Percentiles rank a stretch among this genome's conserved stretches.
phyloP scores from a whole-genome alignment of 1,140 invertebrate genomes.

The Drosophila paulistorum region DNA sequence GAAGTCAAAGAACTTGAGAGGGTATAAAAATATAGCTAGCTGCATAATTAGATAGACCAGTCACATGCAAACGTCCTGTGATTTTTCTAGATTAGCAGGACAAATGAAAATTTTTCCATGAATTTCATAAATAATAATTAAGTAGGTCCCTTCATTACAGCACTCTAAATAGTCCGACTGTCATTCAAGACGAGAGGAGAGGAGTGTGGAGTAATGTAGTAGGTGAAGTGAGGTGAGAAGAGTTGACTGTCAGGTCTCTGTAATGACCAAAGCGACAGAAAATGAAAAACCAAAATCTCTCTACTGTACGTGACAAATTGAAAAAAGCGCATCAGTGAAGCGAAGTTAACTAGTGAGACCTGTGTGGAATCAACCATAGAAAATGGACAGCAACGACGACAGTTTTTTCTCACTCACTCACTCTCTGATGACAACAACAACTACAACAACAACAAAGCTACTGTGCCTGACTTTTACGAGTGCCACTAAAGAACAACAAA shows the following conservation, averaged over 20 bases:
- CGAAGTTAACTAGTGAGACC: slow-evolving; percentile 80
- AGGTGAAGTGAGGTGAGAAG: neutral
- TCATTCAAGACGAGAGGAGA: neutral
- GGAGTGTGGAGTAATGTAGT: neutral
- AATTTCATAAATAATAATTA: slow-evolving; percentile 80
- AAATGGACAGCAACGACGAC: slow-evolving; percentile 70
- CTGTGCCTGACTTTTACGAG: slow-evolving; percentile 70
- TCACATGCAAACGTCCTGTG: slow-evolving; percentile 58
- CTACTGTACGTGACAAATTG: slow-evolving; percentile 81
- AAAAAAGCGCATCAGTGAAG: slow-evolving; percentile 81
- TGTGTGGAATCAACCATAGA: slow-evolving; percentile 80
- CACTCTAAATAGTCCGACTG: neutral
- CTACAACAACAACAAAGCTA: slow-evolving; percentile 54
- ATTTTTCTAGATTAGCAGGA: slow-evolving; percentile 60
- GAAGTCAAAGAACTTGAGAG: slow-evolving; percentile 34
- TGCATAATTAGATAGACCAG: slow-evolving; percentile 75
- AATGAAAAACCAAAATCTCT: slow-evolving; percentile 67
- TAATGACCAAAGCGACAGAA: slow-evolving; percentile 52
- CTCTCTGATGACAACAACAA: slow-evolving; percentile 23
- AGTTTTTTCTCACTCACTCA: slow-evolving; percentile 26
- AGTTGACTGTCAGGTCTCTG: neutral
- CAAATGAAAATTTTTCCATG: slow-evolving; percentile 64
- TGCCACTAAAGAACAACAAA: slow-evolving; percentile 48
- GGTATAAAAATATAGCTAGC: slow-evolving; percentile 35
- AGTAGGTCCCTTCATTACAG: slow-evolving; percentile 41